Evolutionary conservation across 2,888 invertebrate genomes (phyloP), one percentile per base, ranked within the genome.

Genomic region (Nasonia oneida): DNA sequence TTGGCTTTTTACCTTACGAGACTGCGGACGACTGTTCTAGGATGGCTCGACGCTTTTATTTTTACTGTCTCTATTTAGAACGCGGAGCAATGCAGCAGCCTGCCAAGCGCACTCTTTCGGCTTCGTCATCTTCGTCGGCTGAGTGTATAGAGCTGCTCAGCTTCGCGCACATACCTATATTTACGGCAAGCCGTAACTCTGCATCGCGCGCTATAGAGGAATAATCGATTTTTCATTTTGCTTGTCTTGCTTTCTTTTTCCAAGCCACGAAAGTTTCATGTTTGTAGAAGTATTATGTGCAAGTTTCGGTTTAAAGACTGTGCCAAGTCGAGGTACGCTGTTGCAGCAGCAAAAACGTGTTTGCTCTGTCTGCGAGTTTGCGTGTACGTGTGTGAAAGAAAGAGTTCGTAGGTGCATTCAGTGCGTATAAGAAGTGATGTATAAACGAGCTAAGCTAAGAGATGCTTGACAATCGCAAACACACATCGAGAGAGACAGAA

Each of bases 1-100:
- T 77, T 81, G 71, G 70, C 84, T 80, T 75, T 79, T 29, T 70
- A 61, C 57, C 57, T 61, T 61, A 61, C 57, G 57, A 61, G 29
- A 50, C 81, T 18, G 4, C 37, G 57, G 5, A 53, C 73, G 64
- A 8, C 42, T 37, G 53, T 23, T 37, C 71, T 71, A 71, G 84
- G 76, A 77, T 75, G 71, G 70, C 79, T 75, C 39, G 71, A 33
- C 47, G 75, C 85, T 82, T 83, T 84, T 87, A 84, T 87, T 87
- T 87, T 84, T 81, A 84, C 86, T 83, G 74, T 77, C 86, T 87
- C 77, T 84, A 87, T 87, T 87, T 87, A 87, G 86, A 85, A 71
- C 87, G 71, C 57, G 18, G 61, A 80, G 85, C 33, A 81, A 86
- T 84, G 84, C 77, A 64, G 81, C 42, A 71, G 50, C 70, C 71